Evolutionary conservation across 2,888 invertebrate genomes (phyloP).

Genomic region (Acronicta aceris): DNA sequence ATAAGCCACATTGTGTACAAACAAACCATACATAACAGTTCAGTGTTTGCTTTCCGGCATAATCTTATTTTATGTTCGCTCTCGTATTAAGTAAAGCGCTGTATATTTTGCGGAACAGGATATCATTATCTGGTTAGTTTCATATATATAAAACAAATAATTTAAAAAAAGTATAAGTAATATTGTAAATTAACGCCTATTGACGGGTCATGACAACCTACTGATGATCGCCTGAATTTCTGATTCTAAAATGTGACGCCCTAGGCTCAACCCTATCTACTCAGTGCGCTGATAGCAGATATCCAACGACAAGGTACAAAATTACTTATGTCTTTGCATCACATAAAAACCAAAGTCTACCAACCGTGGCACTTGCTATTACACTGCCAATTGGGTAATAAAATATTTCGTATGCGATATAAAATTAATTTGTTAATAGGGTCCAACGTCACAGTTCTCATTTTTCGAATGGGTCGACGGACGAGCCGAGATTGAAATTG

Average conservation of each 20-base stretch:
- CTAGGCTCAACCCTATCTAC: no score
- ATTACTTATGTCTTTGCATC: no score
- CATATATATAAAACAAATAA: conserved; percentile 4
- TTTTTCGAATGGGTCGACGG: conserved; percentile 71
- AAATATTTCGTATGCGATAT: conserved; percentile 31
- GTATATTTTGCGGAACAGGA: conserved; percentile 23
- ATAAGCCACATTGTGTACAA: conserved; percentile 24
- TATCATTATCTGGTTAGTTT: conserved; percentile 27
- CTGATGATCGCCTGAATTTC: no score
- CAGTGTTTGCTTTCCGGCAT: conserved; percentile 27
- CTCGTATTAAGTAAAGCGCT: conserved; percentile 23
- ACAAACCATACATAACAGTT: conserved; percentile 22
- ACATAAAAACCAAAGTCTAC: conserved; percentile 7
- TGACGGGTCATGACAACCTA: no score
- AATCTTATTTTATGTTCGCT: conserved; percentile 24
- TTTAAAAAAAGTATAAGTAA: no score
- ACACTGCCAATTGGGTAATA: not conserved
- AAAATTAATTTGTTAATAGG: conserved; percentile 40
- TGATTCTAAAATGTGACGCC: no score
- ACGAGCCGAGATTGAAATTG: conserved; percentile 73
- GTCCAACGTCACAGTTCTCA: conserved; percentile 67
- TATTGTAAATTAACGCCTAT: no score
- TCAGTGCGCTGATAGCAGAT: no score
- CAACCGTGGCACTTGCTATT: conserved; percentile 10
- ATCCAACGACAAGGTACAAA: no score